These are phyloP conservation scores for Stegodyphus dumicola DNA, from an alignment of 1,140 invertebrate genomes.

Conservation along the genomic window DNA sequence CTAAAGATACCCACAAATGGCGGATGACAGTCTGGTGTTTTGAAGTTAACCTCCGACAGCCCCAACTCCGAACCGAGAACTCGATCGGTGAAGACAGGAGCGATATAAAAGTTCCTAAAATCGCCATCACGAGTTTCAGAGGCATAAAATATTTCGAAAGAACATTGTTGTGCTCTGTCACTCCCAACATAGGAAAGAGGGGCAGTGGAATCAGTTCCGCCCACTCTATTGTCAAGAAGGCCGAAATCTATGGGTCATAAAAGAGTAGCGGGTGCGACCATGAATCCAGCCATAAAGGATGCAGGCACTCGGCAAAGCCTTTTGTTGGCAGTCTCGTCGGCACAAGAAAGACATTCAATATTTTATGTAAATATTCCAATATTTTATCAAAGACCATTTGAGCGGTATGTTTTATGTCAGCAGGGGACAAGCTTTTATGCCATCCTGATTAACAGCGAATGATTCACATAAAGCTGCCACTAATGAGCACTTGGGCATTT, in stretches of 20 bases:
- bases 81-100: neutral
- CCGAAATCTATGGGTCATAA: constrained; percentile 2
- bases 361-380: too few species aligned
- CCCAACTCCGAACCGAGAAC: neutral
- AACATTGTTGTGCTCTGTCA: neutral
- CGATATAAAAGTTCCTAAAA: constrained; percentile 11
- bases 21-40: too few species aligned
- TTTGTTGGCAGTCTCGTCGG: neutral
- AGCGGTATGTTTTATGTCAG: too few species aligned
- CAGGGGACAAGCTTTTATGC: too few species aligned
- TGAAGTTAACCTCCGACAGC: too few species aligned
- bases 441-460: too few species aligned
- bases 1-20: too few species aligned
- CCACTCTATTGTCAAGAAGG: neutral
- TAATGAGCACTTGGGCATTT: too few species aligned
- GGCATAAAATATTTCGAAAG: constrained; percentile 3
- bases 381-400: too few species aligned
- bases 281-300: neutral
- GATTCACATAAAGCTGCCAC: too few species aligned
- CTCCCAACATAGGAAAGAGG: neutral
- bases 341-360: too few species aligned
- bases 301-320: neutral
- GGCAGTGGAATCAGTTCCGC: neutral
- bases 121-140: neutral
- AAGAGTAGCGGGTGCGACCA: neutral